Conservation (phyloP, 2,888 invertebrate genomes). For the Drosophila silvestris region DNA sequence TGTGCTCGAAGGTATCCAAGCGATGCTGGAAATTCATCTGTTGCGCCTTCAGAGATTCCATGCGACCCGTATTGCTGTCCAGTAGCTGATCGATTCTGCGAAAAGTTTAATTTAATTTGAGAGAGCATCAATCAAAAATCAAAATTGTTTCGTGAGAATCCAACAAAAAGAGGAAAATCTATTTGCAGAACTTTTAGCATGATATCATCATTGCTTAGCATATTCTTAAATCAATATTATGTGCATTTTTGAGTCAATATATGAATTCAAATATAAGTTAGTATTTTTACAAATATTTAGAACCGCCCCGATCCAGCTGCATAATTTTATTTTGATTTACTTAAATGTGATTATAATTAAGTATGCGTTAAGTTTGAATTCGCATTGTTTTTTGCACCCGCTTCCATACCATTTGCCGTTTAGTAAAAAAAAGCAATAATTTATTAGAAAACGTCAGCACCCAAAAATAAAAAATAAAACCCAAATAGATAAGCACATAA, state of each 20-base stretch:
- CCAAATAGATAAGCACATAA: neutral
- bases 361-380: conserved; percentile 15
- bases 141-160: neutral
- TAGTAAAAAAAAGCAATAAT: conserved; percentile 33
- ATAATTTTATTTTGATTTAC: neutral
- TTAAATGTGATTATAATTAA: conserved; percentile 12
- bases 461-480: neutral
- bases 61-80: conserved; percentile 83
- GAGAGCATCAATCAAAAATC: neutral
- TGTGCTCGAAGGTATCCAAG: conserved; percentile 85
- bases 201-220: conserved; percentile 20
- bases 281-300: neutral
- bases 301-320: neutral
- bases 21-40: conserved; percentile 84
- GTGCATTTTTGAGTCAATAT: neutral
- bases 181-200: neutral
- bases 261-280: neutral
- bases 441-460: conserved; percentile 27
- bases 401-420: conserved; percentile 22
- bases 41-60: conserved; percentile 84
- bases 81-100: conserved; percentile 84
- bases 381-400: conserved; percentile 25
- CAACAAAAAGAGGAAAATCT: neutral
- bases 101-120: conserved; percentile 7
- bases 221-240: neutral